phyloP scores from a whole-genome alignment of 2,888 invertebrate species.

The Neoascia interrupta region DNA sequence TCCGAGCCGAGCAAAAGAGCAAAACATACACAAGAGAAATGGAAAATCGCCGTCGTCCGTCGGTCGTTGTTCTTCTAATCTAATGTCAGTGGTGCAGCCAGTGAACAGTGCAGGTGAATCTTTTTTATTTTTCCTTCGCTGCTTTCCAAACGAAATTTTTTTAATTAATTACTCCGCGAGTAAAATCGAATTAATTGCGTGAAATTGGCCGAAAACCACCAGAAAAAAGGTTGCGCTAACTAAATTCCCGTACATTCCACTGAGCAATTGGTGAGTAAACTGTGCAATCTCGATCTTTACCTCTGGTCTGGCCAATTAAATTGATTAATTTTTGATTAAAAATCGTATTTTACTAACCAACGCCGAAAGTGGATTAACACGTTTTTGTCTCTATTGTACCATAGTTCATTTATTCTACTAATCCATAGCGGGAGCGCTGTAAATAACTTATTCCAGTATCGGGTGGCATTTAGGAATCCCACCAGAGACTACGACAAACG shows the following conservation, averaged over 20 bases:
- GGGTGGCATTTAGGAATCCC: too few relatives aligned
- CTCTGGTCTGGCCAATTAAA: neutral
- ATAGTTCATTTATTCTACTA: too few relatives aligned
- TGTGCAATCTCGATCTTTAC: neutral
- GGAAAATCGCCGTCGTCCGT: slow-evolving; percentile 49
- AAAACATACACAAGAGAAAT: slow-evolving; percentile 55
- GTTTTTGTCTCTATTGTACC: slow-evolving; percentile 27
- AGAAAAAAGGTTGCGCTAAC: neutral
- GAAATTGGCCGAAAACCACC: slow-evolving; percentile 20
- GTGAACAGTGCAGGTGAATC: slow-evolving; percentile 63
- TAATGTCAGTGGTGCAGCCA: slow-evolving; percentile 65
- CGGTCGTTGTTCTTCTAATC: slow-evolving; percentile 52
- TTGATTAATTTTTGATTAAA: neutral
- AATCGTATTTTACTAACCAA: slow-evolving; percentile 37
- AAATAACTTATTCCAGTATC: slow-evolving; percentile 14
- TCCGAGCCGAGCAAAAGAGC: slow-evolving; percentile 22
- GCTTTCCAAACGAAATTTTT: slow-evolving; percentile 55
- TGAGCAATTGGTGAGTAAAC: slow-evolving; percentile 56
- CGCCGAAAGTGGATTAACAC: slow-evolving; percentile 52
- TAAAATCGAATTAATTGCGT: slow-evolving; percentile 26
- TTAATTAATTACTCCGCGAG: slow-evolving; percentile 15
- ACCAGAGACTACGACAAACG: slow-evolving; percentile 14
- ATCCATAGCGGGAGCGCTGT: slow-evolving; percentile 14
- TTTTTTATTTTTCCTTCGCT: slow-evolving; percentile 49
- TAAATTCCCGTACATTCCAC: slow-evolving; percentile 38